Base-by-base conservation (phyloP, 2,888 invertebrate genomes). In the Stenurella melanura region DNA sequence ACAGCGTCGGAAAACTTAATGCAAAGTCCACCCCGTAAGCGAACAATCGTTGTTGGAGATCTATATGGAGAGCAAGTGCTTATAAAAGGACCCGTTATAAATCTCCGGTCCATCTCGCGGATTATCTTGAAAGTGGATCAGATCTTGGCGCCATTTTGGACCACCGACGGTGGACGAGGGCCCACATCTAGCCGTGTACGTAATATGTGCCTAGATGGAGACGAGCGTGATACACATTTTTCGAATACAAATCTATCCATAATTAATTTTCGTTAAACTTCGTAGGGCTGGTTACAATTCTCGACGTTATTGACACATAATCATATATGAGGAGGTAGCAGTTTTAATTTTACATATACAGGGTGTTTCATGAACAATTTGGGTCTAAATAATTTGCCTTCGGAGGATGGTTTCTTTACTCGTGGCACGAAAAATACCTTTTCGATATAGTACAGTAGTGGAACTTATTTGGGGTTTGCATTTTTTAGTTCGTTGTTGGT, bases 31-130 rank as follows among this genome's bases (percentile, higher is more conserved):
- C 77, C 76, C 73, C 34, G 74, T 79, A 79, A 17, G 54, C 30
- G 58, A 66, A 70, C 74, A 81, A 83, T 83, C 83, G 73, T 74
- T 70, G 50, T 57, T 79, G 74, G 76, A 81, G 84, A 85, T 85
- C 86, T 84, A 83, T 84, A 84, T 82, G 81, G 80, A 81, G 81
- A 81, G 78, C 83, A 67, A 78, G 78, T 76, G 75, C 85, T 84
- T 84, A 84, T 82, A 86, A 83, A 84, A 83, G 83, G 83, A 78
- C 80, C 85, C 83, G 84, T 86, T 86, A 86, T 87, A 87, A 87
- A 87, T 87, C 87, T 87, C 79, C 73, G 81, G 85, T 79, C 84
- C 86, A 87, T 87, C 87, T 87, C 84, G 82, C 83, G 86, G 86
- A 82, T 84, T 85, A 87, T 87, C 87, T 85, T 73, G 73, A 81